Percentiles rank a stretch among this genome's conserved stretches.
phyloP scores from a whole-genome alignment of 1,140 invertebrate species.

The Bombus pascuorum region DNA sequence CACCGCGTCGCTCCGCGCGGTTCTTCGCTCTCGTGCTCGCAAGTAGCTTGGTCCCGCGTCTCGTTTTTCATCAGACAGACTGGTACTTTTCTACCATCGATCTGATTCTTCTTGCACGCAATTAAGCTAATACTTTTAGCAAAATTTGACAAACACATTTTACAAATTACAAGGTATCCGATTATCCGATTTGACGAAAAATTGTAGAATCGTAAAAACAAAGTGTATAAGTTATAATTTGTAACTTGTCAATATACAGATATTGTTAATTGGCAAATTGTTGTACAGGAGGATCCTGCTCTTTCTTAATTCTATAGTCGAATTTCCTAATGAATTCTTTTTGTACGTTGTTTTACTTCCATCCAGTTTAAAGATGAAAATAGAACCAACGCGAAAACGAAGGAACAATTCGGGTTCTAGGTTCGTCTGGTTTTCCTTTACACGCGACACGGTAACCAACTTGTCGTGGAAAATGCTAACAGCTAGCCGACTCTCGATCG shows the following conservation, averaged over 20 bases:
- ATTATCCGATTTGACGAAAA: background rate
- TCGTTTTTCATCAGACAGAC: background rate
- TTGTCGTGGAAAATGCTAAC: conserved; percentile 52
- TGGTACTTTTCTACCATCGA: conserved; percentile 5
- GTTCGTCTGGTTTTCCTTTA: background rate
- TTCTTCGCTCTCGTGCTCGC: background rate
- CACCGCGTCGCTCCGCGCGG: background rate
- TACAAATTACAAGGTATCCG: too few species aligned
- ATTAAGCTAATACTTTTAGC: background rate
- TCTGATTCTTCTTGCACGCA: background rate
- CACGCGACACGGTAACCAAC: conserved; percentile 45
- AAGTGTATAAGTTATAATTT: too few species aligned
- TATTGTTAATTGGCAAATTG: background rate
- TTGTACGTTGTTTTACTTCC: background rate
- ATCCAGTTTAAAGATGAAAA: background rate
- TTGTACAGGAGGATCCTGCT: too few species aligned
- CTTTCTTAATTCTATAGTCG: too few species aligned
- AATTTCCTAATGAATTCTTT: background rate
- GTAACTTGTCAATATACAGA: too few species aligned
- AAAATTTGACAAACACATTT: too few species aligned
- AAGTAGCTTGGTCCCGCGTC: background rate
- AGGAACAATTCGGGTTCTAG: background rate
- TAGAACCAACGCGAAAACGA: background rate
- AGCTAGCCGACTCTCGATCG: conserved; percentile 35
- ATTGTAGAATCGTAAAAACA: too few species aligned